A percentile compares a stretch with the other conserved stretches of the same genome.
phyloP scores from a whole-genome alignment of 2,113 vertebrate genomes.

The Cnemophilus loriae region DNA sequence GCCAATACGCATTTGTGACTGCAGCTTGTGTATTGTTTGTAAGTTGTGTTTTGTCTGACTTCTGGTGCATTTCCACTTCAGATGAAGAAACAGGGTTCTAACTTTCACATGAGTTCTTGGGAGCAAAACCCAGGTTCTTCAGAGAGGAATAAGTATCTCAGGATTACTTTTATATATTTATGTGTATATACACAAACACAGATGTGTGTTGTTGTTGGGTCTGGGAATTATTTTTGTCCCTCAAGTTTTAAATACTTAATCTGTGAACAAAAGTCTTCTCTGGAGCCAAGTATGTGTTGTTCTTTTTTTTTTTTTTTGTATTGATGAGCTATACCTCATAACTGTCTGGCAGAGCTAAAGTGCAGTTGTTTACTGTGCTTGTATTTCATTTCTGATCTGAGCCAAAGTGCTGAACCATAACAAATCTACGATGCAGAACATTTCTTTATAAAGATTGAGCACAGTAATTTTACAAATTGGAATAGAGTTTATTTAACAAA shows the following conservation, averaged over 20 bases:
- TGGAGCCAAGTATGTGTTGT: background rate
- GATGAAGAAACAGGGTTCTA: background rate
- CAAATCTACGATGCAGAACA: background rate
- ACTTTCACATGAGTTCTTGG: background rate
- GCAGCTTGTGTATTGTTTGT: background rate
- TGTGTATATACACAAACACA: background rate
- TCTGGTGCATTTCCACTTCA: background rate
- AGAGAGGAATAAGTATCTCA: background rate
- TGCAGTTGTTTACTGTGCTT: background rate
- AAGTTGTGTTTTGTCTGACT: background rate
- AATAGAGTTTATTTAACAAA: conserved; percentile 14
- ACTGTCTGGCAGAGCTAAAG: background rate
- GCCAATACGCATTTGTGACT: background rate
- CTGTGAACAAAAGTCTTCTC: background rate
- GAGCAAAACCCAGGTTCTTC: background rate
- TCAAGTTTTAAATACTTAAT: background rate
- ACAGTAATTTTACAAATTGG: background rate
- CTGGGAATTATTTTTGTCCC: background rate
- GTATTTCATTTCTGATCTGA: conserved; percentile 12
- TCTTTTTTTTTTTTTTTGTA: background rate
- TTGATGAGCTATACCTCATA: background rate
- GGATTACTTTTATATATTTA: background rate
- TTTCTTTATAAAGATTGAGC: conserved; percentile 8
- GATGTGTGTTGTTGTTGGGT: background rate
- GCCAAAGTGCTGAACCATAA: background rate